These are phyloP conservation scores for Tridacna gigas DNA, from an alignment of 2,888 invertebrate species.

Conservation along the genomic window DNA sequence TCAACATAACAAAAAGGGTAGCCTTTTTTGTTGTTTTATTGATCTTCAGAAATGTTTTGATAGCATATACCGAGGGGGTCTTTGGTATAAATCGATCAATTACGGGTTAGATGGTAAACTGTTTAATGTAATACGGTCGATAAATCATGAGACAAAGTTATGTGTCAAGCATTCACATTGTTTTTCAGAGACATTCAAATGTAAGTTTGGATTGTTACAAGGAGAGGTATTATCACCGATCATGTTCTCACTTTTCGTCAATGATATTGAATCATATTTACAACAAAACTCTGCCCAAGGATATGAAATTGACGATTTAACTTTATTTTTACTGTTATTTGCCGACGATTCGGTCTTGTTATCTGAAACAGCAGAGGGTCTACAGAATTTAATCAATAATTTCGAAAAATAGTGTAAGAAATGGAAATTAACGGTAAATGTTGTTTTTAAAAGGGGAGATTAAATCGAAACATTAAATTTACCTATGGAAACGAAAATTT, in stretches of 20 bases:
- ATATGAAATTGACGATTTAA: slow-evolving; percentile 11
- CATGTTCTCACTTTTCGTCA: slow-evolving; percentile 37
- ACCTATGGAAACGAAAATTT: slow-evolving; percentile 2
- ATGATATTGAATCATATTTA: slow-evolving; percentile 30
- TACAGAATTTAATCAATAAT: slow-evolving; percentile 24
- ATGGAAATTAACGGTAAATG: slow-evolving; percentile 18
- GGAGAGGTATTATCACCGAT: slow-evolving; percentile 37
- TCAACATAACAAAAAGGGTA: slow-evolving; percentile 22
- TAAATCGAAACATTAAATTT: slow-evolving; percentile 4
- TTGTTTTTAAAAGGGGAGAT: slow-evolving; percentile 14
- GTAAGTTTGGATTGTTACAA: slow-evolving; percentile 34
- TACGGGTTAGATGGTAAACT: slow-evolving; percentile 43
- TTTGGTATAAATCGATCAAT: slow-evolving; percentile 53
- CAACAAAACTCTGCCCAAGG: neutral
- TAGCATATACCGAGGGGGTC: slow-evolving; percentile 37
- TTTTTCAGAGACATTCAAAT: slow-evolving; percentile 38
- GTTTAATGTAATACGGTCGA: slow-evolving; percentile 35
- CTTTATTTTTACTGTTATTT: slow-evolving; percentile 38
- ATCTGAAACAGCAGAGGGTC: slow-evolving; percentile 22
- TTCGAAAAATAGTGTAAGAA: slow-evolving; percentile 19
- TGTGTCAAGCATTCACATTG: slow-evolving; percentile 33
- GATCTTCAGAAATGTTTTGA: slow-evolving; percentile 54
- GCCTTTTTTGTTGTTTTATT: slow-evolving; percentile 50
- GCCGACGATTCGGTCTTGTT: slow-evolving; percentile 42
- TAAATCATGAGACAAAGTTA: slow-evolving; percentile 41